Base-by-base conservation (phyloP, 2,888 invertebrate species). In the Gymnocheta viridis region DNA sequence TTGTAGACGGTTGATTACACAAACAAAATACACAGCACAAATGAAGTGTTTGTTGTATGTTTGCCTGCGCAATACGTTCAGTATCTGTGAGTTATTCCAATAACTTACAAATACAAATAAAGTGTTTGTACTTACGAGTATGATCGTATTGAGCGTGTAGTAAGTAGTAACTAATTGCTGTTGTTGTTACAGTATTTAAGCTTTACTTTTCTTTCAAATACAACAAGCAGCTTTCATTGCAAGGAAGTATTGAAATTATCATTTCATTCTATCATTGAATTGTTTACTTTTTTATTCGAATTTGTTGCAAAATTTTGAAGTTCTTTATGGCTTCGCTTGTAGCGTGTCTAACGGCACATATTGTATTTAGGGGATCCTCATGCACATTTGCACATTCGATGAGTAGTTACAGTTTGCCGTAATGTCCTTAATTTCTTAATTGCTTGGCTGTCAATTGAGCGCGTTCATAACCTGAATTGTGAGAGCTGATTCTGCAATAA, bases 201-300 rank as follows among this genome's bases (percentile, higher is more conserved):
- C 62, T 69, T 79, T 60, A 60, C 58, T 76, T 82, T 79, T 38
- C 44, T 60, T 38, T 58, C 24, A 44, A 56, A 41, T 58, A 47
- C 49, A 56, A 49, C 47, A 17, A 19, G 67, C 17, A 19, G 67
- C 17, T 58, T 77, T 66, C 58, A 24, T 27, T 24, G 54, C 72
- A 79, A 72, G 62, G 70, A 79, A 79, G 35, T 72, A 44, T 19
- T 41, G 51, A 32, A 78, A 70, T 7, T 41, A 41, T 44, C 41
- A 54, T 24, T 60, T 49, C 35, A 54, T 62, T 51, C 24, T 24
- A 35, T 3, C 58, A 35, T 32, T 35, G 17, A 6, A 4, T 35
- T 19, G 9, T 44, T 29, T 1, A 22, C 10, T 35, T 56, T 12
- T n/a, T 2, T 38, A 2, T 3, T 22, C 32, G 19, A 5, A 10